Base-by-base conservation (phyloP, 2,797 vertebrate species). In the Lutjanus campechanus region DNA sequence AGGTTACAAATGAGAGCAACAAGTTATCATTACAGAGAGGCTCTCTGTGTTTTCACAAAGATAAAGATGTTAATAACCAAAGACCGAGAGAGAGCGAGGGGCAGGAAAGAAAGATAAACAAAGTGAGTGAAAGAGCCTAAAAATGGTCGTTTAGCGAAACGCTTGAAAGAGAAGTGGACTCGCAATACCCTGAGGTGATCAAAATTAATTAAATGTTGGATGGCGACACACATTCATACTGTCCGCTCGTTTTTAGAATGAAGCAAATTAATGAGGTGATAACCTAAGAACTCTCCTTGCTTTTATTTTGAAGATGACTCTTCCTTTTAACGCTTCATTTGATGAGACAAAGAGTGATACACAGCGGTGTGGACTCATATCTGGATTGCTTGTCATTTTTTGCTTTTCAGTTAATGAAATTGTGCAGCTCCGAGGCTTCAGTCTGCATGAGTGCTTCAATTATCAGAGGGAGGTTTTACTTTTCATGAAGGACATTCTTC, bases 191-290 rank as follows among this genome's bases (percentile, higher is more conserved):
- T 1, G 63, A 73, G 84, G 91, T 82, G 81, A 79, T 69, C 19
- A 15, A 83, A 89, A 90, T 91, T 90, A 92, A 90, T 92, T 90
- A 90, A 85, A 88, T 73, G 73, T 47, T 54, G 56, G 71, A 66
- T 20, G 70, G 78, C 47, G 77, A 78, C 22, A 61, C 46, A 50
- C 69, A 83, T 69, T 79, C 53, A 50, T 43, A 50, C 70, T 54
- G 69, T 80, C 75, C 3, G 6, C 69, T 78, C 61, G 13, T 53
- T 77, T 83, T 67, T 0, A 54, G 63, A 87, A 85, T 53, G 43
- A 81, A 50, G 68, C 25, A 76, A 79, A 81, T 85, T 63, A 88
- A 81, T 82, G 83, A 86, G 85, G 76, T 79, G 79, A 90, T 88
- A 85, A 89, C 80, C 84, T 70, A 36, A 76, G 72, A 88, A 68